Base-by-base conservation (phyloP, 2,797 vertebrate species). In the Lithobates pipiens region DNA sequence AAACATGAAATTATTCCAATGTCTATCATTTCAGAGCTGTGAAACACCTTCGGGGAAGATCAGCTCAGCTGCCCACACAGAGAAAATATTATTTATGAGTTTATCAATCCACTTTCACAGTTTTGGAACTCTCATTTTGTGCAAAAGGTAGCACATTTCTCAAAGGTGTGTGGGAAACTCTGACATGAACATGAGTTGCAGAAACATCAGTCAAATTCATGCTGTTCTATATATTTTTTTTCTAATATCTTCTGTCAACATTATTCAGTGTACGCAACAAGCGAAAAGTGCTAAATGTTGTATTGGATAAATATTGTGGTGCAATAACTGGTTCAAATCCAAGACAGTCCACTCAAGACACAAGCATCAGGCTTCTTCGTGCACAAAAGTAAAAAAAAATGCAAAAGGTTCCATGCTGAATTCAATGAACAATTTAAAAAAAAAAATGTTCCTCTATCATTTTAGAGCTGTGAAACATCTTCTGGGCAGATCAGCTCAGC, bases 81-180 rank as follows among this genome's bases (percentile, higher is more conserved):
- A 79, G n/a, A 76, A 46, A 88, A 61, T 86, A 89, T 91, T 90
- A 89, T 90, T 90, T 90, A 89, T 85, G 86, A 84, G 84, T 3
- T 88, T 86, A 81, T 85, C 68, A 5, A 86, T 80, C 84, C 13
- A 74, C 1, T 10, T 91, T 39, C 87, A 68, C 32, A 34, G 16
- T 71, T 86, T 86, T 80, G 68, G 83, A 73, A 86, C 54, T 86
- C 1, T 77, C 16, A 25, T 1, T 6, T 84, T 67, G 46, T 85
- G 87, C 88, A 74, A 89, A 83, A 79, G 34, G 82, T 50, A 87
- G 87, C 80, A 39, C 54, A 34, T 77, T 85, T 85, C 3, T 2
- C 80, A 44, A 65, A 0, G 2, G 57, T 67, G 77, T 15, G 74
- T 82, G 90, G 85, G 85, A 87, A 84, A 0, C 78, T 88, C 72